These are phyloP conservation scores for Exocentrus adspersus DNA, from an alignment of 2,888 invertebrate species.

Conservation along the genomic window DNA sequence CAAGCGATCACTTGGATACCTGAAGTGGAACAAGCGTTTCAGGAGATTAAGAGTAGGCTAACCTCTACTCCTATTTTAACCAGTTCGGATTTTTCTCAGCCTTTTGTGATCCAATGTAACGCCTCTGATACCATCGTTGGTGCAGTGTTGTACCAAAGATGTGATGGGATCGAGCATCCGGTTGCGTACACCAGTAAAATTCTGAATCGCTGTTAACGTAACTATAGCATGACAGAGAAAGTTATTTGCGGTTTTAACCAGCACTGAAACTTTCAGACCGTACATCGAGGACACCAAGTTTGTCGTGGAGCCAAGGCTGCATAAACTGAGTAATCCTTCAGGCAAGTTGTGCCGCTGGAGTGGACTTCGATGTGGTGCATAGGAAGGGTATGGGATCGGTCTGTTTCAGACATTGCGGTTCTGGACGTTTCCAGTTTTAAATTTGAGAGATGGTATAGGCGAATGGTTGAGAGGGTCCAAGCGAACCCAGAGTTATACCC, in stretches of 20 bases:
- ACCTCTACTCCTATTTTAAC: conserved; percentile 29
- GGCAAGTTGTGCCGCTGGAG: conserved; percentile 41
- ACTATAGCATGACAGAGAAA: conserved; percentile 38
- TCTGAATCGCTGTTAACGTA: conserved; percentile 21
- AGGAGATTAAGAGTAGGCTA: conserved; percentile 1
- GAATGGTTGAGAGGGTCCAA: conserved; percentile 31
- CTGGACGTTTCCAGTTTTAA: conserved; percentile 20
- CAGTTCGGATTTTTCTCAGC: conserved; percentile 29
- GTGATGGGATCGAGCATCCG: neutral
- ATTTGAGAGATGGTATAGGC: conserved; percentile 33
- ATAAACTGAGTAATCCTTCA: conserved; percentile 42
- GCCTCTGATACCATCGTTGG: conserved; percentile 36
- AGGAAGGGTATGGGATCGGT: too few species aligned
- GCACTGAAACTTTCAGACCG: conserved; percentile 38
- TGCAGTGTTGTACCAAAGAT: neutral
- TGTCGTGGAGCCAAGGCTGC: conserved; percentile 43
- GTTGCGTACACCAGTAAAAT: neutral
- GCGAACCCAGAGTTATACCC: conserved; percentile 31
- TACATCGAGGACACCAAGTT: conserved; percentile 42
- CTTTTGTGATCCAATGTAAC: conserved; percentile 29
- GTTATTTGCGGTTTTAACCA: conserved; percentile 30
- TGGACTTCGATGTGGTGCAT: too few species aligned
- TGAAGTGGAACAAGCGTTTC: too few species aligned
- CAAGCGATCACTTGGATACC: too few species aligned
- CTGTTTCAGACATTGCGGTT: neutral